A percentile compares a stretch with the other conserved stretches of the same genome.
These are phyloP conservation scores for Pseudomyrmex pallidus DNA, from an alignment of 1,140 invertebrate species.

Conservation along the genomic window DNA sequence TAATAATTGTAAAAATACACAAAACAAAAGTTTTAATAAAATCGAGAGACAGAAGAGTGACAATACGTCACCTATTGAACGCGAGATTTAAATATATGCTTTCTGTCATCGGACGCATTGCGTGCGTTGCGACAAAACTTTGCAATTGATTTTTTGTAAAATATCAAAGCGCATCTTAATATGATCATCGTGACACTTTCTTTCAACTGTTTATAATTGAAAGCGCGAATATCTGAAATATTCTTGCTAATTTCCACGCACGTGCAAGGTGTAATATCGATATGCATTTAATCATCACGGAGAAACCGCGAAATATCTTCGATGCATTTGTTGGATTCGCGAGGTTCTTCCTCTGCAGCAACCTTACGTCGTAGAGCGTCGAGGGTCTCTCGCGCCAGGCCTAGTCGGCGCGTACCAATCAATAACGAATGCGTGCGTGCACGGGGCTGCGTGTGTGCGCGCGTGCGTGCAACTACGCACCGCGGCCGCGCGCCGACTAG, in stretches of 20 bases:
- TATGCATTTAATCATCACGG: background rate
- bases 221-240: background rate
- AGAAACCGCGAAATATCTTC: background rate
- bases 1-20: no score
- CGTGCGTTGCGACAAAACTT: no score
- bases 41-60: no score
- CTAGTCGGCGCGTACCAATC: conserved; percentile 70
- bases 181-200: background rate
- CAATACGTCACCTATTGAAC: no score
- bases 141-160: background rate
- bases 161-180: background rate
- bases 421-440: conserved; percentile 75
- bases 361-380: conserved; percentile 48
- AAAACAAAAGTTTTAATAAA: no score
- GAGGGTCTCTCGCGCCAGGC: conserved; percentile 55
- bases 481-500: no score
- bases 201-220: background rate
- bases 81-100: no score
- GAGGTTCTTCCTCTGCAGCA: background rate
- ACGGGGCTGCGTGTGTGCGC: conserved; percentile 35
- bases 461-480: conserved; percentile 41
- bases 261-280: background rate
- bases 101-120: no score
- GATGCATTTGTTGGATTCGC: conserved; percentile 14
- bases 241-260: background rate